Percentiles rank a stretch among this genome's conserved stretches.
Conservation (phyloP, 2,797 vertebrate species). For the Leuciscus waleckii region DNA sequence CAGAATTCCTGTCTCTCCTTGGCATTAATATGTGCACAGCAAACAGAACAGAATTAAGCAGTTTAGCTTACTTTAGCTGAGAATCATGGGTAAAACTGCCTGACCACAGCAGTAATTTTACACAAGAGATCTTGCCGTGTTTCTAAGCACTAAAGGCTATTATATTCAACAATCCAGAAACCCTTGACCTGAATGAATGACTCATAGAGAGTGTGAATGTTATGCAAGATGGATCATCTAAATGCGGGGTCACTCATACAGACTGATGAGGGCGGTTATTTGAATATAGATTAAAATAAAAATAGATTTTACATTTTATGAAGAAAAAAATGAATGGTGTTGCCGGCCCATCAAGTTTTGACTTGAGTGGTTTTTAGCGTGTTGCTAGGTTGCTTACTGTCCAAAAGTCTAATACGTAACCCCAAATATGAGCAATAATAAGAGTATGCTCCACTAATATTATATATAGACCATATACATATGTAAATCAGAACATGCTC, state of each 20-base stretch:
- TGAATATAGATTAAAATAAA: background rate
- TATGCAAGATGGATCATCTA: slow-evolving; percentile 1
- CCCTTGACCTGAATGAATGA: slow-evolving; percentile 11
- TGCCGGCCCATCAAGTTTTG: background rate
- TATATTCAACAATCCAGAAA: slow-evolving; percentile 19
- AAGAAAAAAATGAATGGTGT: background rate
- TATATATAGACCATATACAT: background rate
- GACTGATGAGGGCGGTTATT: slow-evolving; percentile 2
- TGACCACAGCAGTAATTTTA: background rate
- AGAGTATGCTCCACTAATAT: background rate
- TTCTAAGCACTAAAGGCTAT: slow-evolving; percentile 16
- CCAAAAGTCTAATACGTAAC: background rate
- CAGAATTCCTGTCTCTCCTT: background rate
- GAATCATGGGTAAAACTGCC: slow-evolving; percentile 4
- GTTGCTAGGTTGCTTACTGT: background rate
- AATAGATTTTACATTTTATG: background rate
- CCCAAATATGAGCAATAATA: background rate
- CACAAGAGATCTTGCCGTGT: background rate
- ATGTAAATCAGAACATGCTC: background rate
- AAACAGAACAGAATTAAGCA: slow-evolving; percentile 5
- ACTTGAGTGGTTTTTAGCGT: background rate
- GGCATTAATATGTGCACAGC: background rate
- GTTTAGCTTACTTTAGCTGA: background rate
- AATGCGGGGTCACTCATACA: background rate
- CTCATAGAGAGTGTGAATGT: background rate